A percentile compares a stretch with the other conserved stretches of the same genome.
phyloP scores from a whole-genome alignment of 2,113 vertebrate genomes.

The Sylvietta virens region DNA sequence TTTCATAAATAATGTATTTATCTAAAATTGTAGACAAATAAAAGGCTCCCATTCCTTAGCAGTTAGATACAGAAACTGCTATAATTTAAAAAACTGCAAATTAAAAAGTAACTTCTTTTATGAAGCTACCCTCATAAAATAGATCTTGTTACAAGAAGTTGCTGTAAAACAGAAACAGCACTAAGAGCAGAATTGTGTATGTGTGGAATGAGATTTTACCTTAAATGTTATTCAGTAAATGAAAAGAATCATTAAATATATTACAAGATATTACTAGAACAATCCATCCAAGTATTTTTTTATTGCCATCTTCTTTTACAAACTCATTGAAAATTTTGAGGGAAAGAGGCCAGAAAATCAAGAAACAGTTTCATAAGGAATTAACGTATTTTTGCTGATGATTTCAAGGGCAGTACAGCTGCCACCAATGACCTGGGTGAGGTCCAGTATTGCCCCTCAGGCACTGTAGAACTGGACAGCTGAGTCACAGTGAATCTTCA shows the following conservation, averaged over 20 bases:
- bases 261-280: constrained; percentile 46
- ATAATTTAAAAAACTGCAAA: constrained; percentile 37
- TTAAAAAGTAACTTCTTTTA: constrained; percentile 36
- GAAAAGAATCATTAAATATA: constrained; percentile 65
- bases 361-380: background rate
- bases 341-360: background rate
- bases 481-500: background rate
- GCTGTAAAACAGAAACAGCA: constrained; percentile 13
- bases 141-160: constrained; percentile 47
- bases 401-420: background rate
- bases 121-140: constrained; percentile 45
- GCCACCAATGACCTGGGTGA: background rate
- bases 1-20: constrained; percentile 50
- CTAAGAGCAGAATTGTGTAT: constrained; percentile 53
- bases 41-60: constrained; percentile 31
- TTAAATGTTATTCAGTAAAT: constrained; percentile 61
- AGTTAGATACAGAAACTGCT: constrained; percentile 48
- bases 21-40: constrained; percentile 49
- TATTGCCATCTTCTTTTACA: constrained; percentile 49
- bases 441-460: background rate
- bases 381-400: background rate
- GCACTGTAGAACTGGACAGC: background rate
- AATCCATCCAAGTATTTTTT: constrained; percentile 59
- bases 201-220: constrained; percentile 43
- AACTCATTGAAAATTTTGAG: constrained; percentile 36